Conservation (phyloP, 2,888 invertebrate species). For the Microctonus brassicae region DNA sequence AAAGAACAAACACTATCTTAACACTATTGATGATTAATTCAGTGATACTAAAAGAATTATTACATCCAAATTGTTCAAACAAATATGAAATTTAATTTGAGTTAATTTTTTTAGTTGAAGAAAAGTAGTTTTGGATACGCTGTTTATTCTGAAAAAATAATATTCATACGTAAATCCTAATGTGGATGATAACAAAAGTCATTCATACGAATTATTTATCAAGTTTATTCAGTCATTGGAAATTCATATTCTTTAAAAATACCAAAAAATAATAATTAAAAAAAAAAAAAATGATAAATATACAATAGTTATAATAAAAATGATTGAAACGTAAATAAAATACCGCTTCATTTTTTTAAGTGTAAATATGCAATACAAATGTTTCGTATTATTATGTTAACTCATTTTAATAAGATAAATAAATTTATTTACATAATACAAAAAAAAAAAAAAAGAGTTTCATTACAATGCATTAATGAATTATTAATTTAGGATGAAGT, state of each 20-base stretch:
- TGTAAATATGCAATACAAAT: background rate
- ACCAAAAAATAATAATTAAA: too few species aligned
- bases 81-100: background rate
- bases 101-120: too few species aligned
- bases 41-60: background rate
- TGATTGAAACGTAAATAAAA: background rate
- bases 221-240: too few species aligned
- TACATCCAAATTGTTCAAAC: background rate
- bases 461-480: background rate
- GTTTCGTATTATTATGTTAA: background rate
- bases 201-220: too few species aligned
- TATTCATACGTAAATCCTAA: too few species aligned
- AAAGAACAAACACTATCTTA: constrained; percentile 69
- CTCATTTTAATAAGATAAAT: background rate
- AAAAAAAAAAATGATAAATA: background rate
- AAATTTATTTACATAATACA: background rate
- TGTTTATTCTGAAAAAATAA: too few species aligned
- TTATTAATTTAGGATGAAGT: background rate
- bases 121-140: too few species aligned
- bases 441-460: background rate
- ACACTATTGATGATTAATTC: background rate
- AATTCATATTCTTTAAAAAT: too few species aligned
- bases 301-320: background rate
- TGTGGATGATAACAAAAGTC: too few species aligned
- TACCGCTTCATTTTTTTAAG: background rate